A percentile compares a stretch with the other conserved stretches of the same genome.
phyloP scores from a whole-genome alignment of 2,888 invertebrate genomes.

The Sthenelais limicola region DNA sequence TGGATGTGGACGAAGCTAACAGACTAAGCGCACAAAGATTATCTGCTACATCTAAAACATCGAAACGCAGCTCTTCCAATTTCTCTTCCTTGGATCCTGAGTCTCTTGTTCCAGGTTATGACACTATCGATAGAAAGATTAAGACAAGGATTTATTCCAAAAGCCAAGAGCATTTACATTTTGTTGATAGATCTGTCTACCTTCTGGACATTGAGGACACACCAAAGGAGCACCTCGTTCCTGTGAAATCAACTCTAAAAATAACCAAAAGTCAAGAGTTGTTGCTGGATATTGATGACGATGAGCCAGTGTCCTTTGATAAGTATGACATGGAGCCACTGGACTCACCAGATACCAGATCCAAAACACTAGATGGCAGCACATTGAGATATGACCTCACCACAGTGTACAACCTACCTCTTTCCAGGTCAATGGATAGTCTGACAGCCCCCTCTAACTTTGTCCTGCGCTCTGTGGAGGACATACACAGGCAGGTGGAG shows the following conservation, averaged over 20 bases:
- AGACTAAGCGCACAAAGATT: no score
- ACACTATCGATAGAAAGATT: no score
- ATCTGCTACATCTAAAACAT: no score
- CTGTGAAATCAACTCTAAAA: conserved; percentile 17
- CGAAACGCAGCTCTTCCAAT: no score
- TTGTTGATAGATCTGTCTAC: conserved; percentile 8
- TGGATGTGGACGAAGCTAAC: no score
- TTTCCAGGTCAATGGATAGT: not conserved
- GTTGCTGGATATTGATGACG: conserved; percentile 14
- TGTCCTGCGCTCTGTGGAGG: not conserved
- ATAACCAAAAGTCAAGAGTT: conserved; percentile 24
- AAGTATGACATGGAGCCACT: not conserved
- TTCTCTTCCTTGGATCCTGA: no score
- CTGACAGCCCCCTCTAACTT: not conserved
- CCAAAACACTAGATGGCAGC: not conserved
- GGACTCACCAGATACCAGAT: no score
- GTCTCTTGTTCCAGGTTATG: no score
- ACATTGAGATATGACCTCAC: conserved; percentile 1
- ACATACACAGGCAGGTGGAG: not conserved
- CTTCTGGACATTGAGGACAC: not conserved
- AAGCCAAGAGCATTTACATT: conserved; percentile 23
- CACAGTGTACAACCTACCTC: conserved; percentile 22
- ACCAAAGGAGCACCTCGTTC: conserved; percentile 1
- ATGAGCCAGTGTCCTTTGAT: not conserved
- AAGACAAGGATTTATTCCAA: not conserved